These are phyloP conservation scores for Thymelicus sylvestris DNA, from an alignment of 2,888 invertebrate genomes.

Conservation along the genomic window DNA sequence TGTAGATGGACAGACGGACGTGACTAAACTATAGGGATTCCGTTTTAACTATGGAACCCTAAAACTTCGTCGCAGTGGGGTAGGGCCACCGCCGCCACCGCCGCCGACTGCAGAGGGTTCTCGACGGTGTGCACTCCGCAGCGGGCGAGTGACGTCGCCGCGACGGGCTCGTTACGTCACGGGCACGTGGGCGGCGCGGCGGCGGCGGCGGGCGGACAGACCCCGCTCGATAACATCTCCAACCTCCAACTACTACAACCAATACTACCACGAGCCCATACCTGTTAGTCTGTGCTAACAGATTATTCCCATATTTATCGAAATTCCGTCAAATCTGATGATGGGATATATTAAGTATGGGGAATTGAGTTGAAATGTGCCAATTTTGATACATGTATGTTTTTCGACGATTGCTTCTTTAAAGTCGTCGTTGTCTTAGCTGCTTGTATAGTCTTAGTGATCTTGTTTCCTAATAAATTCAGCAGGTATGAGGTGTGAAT, in stretches of 20 bases:
- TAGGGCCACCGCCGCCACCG: conserved; percentile 52
- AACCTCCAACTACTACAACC: conserved; percentile 52
- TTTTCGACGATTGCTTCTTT: too few relatives aligned
- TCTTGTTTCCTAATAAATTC: background rate
- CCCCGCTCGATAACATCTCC: conserved; percentile 79
- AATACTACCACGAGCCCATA: background rate
- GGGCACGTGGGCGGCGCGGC: conserved; percentile 71
- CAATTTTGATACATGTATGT: too few relatives aligned
- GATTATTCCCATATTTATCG: too few relatives aligned
- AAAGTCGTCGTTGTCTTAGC: background rate
- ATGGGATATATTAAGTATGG: too few relatives aligned
- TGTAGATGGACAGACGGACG: too few relatives aligned
- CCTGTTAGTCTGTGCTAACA: background rate
- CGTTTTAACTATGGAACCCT: too few relatives aligned
- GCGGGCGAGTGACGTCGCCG: conserved; percentile 70
- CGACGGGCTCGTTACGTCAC: conserved; percentile 71
- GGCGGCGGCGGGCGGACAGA: conserved; percentile 67
- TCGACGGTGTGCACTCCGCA: conserved; percentile 44
- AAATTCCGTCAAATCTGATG: too few relatives aligned
- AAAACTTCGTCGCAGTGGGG: conserved; percentile 41
- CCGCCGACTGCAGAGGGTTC: conserved; percentile 44
- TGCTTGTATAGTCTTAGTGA: background rate
- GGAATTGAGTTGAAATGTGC: too few relatives aligned
- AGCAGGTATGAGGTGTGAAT: conserved; percentile 11
- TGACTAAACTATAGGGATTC: too few relatives aligned